These are phyloP conservation scores for Spilarctia lutea DNA, from an alignment of 2,888 invertebrate species.

Conservation along the genomic window DNA sequence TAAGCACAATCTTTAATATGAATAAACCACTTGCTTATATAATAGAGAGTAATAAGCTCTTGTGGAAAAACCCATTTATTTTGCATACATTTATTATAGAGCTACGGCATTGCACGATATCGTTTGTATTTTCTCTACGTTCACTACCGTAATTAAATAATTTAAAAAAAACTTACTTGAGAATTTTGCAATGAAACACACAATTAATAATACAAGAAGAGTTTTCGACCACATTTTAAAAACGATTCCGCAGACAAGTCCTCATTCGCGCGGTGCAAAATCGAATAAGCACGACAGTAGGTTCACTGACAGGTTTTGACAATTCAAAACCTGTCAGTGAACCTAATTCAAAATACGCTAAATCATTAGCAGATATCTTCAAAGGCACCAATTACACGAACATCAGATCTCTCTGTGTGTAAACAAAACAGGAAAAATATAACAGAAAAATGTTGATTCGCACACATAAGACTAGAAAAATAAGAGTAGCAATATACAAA, in stretches of 20 bases:
- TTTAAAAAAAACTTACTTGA: slow-evolving; percentile 8
- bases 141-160: not conserved
- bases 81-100: not conserved
- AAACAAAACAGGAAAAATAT: not conserved
- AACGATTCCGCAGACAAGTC: not conserved
- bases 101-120: not conserved
- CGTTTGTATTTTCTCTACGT: not conserved
- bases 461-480: no score
- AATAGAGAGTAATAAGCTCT: not conserved
- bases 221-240: slow-evolving; percentile 4
- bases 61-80: not conserved
- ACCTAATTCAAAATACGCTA: not conserved
- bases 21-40: not conserved
- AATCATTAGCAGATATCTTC: slow-evolving; percentile 1
- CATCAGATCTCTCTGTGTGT: not conserved
- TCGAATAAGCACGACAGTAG: not conserved
- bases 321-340: no score
- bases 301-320: not conserved
- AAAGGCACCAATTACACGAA: not conserved
- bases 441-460: not conserved
- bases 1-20: not conserved
- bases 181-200: not conserved
- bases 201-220: not conserved
- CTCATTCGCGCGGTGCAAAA: not conserved
- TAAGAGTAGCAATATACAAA: no score